Base-by-base conservation (phyloP, 2,113 vertebrate genomes). In the Carassius auratus region DNA sequence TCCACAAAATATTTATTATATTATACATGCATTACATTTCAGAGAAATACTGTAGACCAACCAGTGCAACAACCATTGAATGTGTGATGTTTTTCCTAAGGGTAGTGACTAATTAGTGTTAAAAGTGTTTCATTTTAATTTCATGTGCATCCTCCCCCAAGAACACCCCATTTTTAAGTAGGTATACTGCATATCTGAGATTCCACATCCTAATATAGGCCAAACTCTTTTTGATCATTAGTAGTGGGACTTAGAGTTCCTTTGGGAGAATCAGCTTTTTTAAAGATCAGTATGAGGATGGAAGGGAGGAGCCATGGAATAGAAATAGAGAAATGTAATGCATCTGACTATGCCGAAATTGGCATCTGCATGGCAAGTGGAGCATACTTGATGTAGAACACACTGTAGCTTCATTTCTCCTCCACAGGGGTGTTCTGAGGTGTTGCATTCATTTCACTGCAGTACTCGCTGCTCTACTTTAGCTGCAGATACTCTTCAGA, bases 151-250 rank as follows among this genome's bases (percentile, higher is more conserved):
- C 2, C 45, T 4, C 17, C 36, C 69, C 19, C 36, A n/a, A n/a
- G 36, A 73, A 73, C 21, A 42, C 68, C 42, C 17, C 1, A 7
- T 83, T 33, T 71, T 9, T 69, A 57, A 12, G 15, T 10, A 77
- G 4, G 17, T 38, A 52, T 52, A 38, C 52, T 38, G 52, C 30
- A 61, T 61, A 33, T 61, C 52, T 38, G 2, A 78, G 52, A 78
- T 19, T 36, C 55, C 5, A 38, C 19, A 36, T 57, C 17, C 75
- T 19, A 19, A 77, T n/a, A 62, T 62, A 57, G 57, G 76, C 61
- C 57, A 64, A 15, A 23, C 57, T 64, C 38, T 52, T 45, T 75
- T 75, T 85, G 62, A 78, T 85, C 75, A 85, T 76, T 38, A 76
- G 42, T 30, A 68, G 13, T 21, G 21, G 45, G 33, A 84, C 48